Conservation (phyloP, 2,113 vertebrate species). For the Aix galericulata region DNA sequence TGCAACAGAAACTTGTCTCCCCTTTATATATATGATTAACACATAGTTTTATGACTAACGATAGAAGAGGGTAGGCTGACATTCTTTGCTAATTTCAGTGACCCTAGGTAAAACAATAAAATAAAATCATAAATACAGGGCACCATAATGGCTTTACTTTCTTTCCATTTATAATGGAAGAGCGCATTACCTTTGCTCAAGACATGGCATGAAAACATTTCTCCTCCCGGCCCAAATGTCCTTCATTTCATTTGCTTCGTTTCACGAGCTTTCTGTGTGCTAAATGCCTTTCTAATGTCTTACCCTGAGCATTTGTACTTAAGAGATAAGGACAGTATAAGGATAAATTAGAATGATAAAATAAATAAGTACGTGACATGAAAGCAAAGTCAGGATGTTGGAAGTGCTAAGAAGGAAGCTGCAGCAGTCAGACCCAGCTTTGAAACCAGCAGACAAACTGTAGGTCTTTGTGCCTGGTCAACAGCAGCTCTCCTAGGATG, state of each 20-base stretch:
- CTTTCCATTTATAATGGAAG: not conserved
- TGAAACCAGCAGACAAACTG: not conserved
- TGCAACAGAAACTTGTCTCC: not conserved
- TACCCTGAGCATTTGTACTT: not conserved
- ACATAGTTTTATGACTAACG: too few species aligned
- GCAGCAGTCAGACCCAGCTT: not conserved
- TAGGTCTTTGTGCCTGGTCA: not conserved
- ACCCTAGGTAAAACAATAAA: not conserved
- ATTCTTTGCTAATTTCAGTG: not conserved
- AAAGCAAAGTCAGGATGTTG: not conserved
- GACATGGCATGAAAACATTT: not conserved
- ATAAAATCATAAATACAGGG: not conserved
- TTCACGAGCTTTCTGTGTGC: not conserved
- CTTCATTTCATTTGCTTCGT: not conserved
- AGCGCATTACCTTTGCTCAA: not conserved
- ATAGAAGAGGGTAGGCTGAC: too few species aligned
- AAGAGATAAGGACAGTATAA: not conserved
- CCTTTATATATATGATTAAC: not conserved
- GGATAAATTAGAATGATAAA: not conserved
- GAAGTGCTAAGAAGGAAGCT: not conserved
- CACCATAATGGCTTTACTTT: not conserved
- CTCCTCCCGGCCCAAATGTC: not conserved
- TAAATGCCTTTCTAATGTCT: not conserved
- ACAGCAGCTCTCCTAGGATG: not conserved
- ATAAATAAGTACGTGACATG: not conserved